A percentile compares a stretch with the other conserved stretches of the same genome.
Conservation (phyloP, 2,113 vertebrate species). For the Limnothrissa miodon region DNA sequence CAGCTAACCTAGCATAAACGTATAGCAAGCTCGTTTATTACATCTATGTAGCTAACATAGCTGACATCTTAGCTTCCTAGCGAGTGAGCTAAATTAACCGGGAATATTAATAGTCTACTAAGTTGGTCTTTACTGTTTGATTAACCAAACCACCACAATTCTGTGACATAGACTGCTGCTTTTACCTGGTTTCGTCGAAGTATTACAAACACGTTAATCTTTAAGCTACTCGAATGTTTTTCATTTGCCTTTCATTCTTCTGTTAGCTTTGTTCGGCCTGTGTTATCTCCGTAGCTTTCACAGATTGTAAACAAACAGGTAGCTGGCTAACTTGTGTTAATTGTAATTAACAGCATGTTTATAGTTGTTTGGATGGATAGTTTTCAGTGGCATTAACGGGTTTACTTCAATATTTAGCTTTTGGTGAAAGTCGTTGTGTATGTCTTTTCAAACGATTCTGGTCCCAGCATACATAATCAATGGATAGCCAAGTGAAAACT, state of each 20-base stretch:
- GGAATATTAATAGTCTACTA: background rate
- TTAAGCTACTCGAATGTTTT: background rate
- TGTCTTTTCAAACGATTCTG: too few species aligned
- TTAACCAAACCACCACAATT: background rate
- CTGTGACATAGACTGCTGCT: background rate
- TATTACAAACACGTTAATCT: background rate
- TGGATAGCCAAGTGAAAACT: too few species aligned
- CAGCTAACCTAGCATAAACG: background rate
- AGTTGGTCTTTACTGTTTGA: background rate
- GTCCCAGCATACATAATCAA: too few species aligned
- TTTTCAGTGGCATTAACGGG: too few species aligned
- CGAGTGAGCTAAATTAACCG: background rate
- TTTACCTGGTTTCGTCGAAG: background rate
- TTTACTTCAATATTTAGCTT: too few species aligned
- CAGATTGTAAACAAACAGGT: background rate
- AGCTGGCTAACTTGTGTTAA: background rate
- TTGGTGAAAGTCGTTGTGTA: too few species aligned
- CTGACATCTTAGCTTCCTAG: background rate
- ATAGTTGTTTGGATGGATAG: too few species aligned
- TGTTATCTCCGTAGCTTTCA: background rate
- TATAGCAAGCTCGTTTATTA: too few species aligned
- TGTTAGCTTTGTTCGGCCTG: background rate
- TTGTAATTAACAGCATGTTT: too few species aligned
- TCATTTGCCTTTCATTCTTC: background rate
- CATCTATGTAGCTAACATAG: too few species aligned